Evolutionary conservation across 2,113 vertebrate genomes (phyloP), one percentile per base, ranked within the genome.

Genomic region (Silurus asotus): DNA sequence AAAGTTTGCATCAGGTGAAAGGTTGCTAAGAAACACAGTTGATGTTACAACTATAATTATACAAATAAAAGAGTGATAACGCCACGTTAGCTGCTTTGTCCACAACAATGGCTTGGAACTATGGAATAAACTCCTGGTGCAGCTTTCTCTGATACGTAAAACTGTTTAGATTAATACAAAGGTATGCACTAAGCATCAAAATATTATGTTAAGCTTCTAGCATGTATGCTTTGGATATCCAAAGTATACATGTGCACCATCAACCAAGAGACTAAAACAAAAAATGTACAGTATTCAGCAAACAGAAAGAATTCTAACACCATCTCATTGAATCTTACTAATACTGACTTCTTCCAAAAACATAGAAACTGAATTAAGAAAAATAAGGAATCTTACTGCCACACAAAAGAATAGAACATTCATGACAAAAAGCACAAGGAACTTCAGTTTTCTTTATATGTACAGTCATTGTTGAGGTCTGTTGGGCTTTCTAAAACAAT

Each of bases 11-110:
- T 45, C 56, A n/a, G 67, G 48, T 74, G 20, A 83, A 70, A 45
- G 58, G 74, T 65, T 84, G 48, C 83, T 45, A 81, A 49, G 65
- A 79, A 56, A 76, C 23, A 77, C 11, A 20, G 8, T 78, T 37
- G 45, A 48, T n/a, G 56, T 76, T 59, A 56, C n/a, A 28, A 17
- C 23, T 17, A 56, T 15, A 25, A 77, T 25, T 28, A 28, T 23
- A 77, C 77, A 59, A 80, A 80, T 20, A 80, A 79, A 59, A 10
- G 4, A 10, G 25, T 37, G 77, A 59, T 20, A 20, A 59, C 45
- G 37, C 8, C 28, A 45, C 13, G 23, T 23, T 45, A 80, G 23
- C 11, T n/a, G 23, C 74, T 48, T 45, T 80, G 9, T 61, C 58
- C 77, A 13, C 9, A 61, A 45, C 77, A 48, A 23, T 80, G 77